Conservation (phyloP, 37 sponge, comb jelly and placozoan genomes). For the Petrosia ficiformis region DNA sequence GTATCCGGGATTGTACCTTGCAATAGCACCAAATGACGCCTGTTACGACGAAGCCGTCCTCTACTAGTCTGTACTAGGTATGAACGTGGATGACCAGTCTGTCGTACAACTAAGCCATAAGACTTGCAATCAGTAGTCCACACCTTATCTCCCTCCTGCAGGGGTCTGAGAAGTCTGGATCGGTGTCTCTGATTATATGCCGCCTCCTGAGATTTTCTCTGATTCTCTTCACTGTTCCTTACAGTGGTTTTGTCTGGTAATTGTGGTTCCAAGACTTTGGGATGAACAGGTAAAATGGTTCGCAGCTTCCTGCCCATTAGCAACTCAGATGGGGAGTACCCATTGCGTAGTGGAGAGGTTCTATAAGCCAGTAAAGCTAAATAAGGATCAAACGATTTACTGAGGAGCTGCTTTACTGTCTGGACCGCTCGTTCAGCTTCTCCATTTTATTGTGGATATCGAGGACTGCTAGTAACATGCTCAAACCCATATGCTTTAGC, state of each 20-base stretch:
- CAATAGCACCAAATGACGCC: background rate
- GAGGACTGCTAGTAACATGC: too few relatives aligned
- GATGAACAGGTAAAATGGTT: slow-evolving; percentile 11
- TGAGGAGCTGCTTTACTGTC: slow-evolving; percentile 24
- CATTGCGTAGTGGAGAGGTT: slow-evolving; percentile 35
- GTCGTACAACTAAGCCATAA: slow-evolving; percentile 9
- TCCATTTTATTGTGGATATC: too few relatives aligned
- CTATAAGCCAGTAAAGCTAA: slow-evolving; percentile 25
- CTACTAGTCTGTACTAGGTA: slow-evolving; percentile 7
- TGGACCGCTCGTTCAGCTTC: slow-evolving; percentile 41
- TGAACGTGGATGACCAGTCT: slow-evolving; percentile 17
- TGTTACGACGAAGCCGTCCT: background rate
- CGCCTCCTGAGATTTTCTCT: slow-evolving; percentile 1
- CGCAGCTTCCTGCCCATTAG: slow-evolving; percentile 38
- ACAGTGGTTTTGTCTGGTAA: slow-evolving; percentile 14
- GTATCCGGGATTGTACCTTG: background rate
- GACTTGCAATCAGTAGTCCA: slow-evolving; percentile 13
- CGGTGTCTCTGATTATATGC: slow-evolving; percentile 13
- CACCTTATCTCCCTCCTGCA: slow-evolving; percentile 25
- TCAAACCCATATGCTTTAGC: too few relatives aligned
- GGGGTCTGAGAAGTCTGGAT: background rate
- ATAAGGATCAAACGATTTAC: slow-evolving; percentile 16
- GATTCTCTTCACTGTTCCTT: background rate
- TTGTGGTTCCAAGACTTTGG: slow-evolving; percentile 1
- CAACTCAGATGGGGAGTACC: slow-evolving; percentile 44